A percentile compares a stretch with the other conserved stretches of the same genome.
Conservation (phyloP, 2,888 invertebrate genomes). For the Monoplex corrugatus region DNA sequence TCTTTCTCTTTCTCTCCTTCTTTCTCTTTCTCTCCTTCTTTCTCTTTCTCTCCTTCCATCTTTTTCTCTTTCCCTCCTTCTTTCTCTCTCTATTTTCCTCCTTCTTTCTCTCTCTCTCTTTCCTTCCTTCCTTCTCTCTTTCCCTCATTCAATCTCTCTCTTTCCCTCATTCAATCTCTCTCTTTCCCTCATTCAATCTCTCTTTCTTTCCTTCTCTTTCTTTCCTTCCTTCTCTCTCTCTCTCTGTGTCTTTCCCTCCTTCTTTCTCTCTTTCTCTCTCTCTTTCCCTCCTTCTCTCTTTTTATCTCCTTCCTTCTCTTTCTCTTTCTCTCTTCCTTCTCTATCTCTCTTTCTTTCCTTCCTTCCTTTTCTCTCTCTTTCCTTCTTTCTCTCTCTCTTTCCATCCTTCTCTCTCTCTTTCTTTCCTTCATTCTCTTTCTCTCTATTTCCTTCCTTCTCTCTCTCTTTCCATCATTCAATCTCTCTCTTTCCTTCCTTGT, state of each 20-base stretch:
- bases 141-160: not conserved
- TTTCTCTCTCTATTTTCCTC: not conserved
- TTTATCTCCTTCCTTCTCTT: not conserved
- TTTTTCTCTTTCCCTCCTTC: not conserved
- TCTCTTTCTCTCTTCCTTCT: not conserved
- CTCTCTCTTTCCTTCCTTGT: too few species aligned
- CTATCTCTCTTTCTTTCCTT: not conserved
- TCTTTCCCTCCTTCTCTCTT: not conserved
- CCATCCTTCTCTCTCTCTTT: too few species aligned
- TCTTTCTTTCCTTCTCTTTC: too few species aligned
- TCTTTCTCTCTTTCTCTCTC: not conserved
- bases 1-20: conserved; percentile 8
- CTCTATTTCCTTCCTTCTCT: too few species aligned
- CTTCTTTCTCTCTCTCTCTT: not conserved
- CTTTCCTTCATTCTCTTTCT: not conserved
- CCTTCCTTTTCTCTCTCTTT: not conserved
- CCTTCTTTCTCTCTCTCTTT: too few species aligned
- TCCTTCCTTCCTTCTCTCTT: not conserved
- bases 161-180: too few species aligned
- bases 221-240: too few species aligned
- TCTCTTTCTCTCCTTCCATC: not conserved
- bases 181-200: too few species aligned
- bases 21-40: not conserved
- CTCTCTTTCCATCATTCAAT: too few species aligned
- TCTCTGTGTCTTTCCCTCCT: not conserved